Base-by-base conservation (phyloP, 2,113 vertebrate species). In the Larimichthys crocea region DNA sequence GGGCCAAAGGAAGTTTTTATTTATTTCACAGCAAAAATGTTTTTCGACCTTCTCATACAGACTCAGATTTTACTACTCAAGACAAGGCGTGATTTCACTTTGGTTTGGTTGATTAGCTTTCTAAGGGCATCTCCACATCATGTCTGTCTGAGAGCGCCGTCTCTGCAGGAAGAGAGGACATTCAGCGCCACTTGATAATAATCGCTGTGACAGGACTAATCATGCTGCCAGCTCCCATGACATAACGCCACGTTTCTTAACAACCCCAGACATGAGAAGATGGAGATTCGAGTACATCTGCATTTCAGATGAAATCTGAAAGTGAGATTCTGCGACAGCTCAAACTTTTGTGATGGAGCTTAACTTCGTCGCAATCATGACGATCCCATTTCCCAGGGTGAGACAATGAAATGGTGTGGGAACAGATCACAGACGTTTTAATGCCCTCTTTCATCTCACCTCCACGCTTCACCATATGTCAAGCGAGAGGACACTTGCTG, bases 191-290 rank as follows among this genome's bases (percentile, higher is more conserved):
- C 60, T 72, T 69, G 63, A 56, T 79, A 40, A 22, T 85, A 84
- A 83, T 91, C 31, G 0, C 19, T 57, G 0, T 75, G 91, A 85
- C 88, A 77, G 62, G 60, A 74, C 35, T 71, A 82, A 90, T 87
- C 84, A 79, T 46, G 50, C 90, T 86, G 90, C 79, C 88, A 86
- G n/a, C 70, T 79, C 29, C 59, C 29, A 86, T 89, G 70, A 84
- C 11, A 31, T 4, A 5, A 78, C 3, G 65, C 42, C 29, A 48
- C 69, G 46, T 10, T 82, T 10, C 2, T 2, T 3, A 19, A 59
- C 46, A 65, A 19, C 12, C 20, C 8, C 35, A 2, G 19, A 72
- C 71, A 69, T 55, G 63, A 84, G 68, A 81, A 46, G 62, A 19
- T 3, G 29, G 52, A 29, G 22, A 3, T 17, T 46, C 20, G 7